Base-by-base conservation (phyloP, 2,888 invertebrate species). In the Eulithis testata region DNA sequence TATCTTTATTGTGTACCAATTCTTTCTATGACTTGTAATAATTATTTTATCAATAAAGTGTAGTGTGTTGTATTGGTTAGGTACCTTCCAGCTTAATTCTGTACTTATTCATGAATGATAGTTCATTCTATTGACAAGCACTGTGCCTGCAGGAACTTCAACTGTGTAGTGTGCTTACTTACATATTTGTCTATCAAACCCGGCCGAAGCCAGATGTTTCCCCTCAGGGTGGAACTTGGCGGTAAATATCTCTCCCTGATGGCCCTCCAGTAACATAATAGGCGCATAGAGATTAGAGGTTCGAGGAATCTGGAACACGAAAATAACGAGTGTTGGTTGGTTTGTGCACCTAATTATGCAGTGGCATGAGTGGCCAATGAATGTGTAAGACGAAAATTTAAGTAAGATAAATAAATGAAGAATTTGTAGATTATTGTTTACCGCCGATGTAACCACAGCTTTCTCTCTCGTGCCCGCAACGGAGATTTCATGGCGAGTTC, bases 171-270 rank as follows among this genome's bases (percentile, higher is more conserved):
- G 8, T 8, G 40, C 43, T 52, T 65, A 94, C 97, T 94, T 94
- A 98, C 98, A 97, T 78, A 99, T 98, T 90, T 97, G 97, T 81
- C 99, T 93, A 82, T 99, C 99, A 86, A 98, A 98, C 7, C 99
- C 99, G 8, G 97, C 96, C 0, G 99, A 98, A 2, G 98, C 98
- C 47, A 99, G 88, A 82, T 98, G 96, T 78, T 97, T 96, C 4
- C 99, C 99, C 83, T 99, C 99, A 0, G 99, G 99, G 84, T 99
- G 98, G 87, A 99, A 99, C 87, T 97, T 97, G 7, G 96, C 94
- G 3, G 97, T 95, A 84, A 98, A 99, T 76, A 99, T 96, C 87
- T 99, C 99, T 9, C 99, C 99, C 84, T 98, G 97, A 84, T 99
- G 99, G 0, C 99, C 99, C 81, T 98, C 97, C 59, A 99, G 89